Percentiles rank a stretch among this genome's conserved stretches.
phyloP scores from a whole-genome alignment of 2,113 vertebrate genomes.

The Ptyas mucosa region DNA sequence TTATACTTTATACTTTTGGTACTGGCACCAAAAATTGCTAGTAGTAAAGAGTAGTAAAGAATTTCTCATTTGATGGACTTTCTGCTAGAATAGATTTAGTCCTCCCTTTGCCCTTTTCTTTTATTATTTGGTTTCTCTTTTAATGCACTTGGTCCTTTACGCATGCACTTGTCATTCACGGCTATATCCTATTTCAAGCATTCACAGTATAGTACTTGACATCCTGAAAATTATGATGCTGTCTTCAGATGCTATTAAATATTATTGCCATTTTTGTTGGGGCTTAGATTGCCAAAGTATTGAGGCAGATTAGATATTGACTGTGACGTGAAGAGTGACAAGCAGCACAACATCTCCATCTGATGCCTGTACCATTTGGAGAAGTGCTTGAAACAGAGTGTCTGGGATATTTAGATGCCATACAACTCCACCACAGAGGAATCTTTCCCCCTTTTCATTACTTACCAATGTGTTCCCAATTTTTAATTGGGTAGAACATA shows the following conservation, averaged over 20 bases:
- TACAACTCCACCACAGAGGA: not conserved
- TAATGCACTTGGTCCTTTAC: not conserved
- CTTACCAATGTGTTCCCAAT: not conserved
- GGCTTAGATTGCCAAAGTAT: not conserved
- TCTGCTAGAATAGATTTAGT: not conserved
- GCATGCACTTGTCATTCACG: not conserved
- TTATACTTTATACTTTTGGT: rapidly evolving
- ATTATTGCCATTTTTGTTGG: not conserved
- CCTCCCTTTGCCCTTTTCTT: not conserved
- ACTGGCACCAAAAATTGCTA: not conserved
- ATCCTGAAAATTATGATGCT: not conserved
- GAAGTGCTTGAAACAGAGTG: not conserved
- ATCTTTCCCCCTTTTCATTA: not conserved
- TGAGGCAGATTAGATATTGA: not conserved
- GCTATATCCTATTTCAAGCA: not conserved
- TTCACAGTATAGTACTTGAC: not conserved
- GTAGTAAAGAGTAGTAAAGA: not conserved
- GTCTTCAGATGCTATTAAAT: not conserved
- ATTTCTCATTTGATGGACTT: not conserved
- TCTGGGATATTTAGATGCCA: not conserved
- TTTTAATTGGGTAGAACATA: not conserved
- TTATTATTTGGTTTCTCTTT: not conserved
- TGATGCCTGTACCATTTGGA: not conserved
- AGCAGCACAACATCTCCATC: not conserved
- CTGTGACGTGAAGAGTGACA: not conserved